Evolutionary conservation across 2,888 invertebrate genomes (phyloP), one percentile per base, ranked within the genome.

Genomic region (Osmoderma eremita): DNA sequence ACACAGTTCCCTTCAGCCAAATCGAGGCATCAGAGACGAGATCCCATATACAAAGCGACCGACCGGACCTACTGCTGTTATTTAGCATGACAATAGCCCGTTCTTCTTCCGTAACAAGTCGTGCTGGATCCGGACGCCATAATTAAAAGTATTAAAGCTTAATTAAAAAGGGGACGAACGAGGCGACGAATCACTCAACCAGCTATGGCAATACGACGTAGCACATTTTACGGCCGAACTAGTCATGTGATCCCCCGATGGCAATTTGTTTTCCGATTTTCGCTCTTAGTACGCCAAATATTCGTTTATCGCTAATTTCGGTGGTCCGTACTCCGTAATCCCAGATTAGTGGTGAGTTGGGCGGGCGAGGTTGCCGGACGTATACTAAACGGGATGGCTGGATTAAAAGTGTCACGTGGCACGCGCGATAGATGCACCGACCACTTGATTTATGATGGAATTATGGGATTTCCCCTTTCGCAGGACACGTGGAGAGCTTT

Each of bases 91-190:
- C 48, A 48, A 20, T 20, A 20, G 48, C 10, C 10, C 30, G 30
- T 6, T 30, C 30, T 12, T 48, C 48, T 20, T 48, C 48, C 17
- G 18, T 8, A 48, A 20, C 18, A 48, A 48, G 48, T 18, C 48
- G 18, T n/a, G 20, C 48, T 17, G 48, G 18, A 20, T 12, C 6
- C 8, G 53, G 38, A 38, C 3, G 38, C 5, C n/a, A 36, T 53
- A 53, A 36, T 53, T 18, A 53, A 38, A 38, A 17, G 20, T 38
- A 53, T 53, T 53, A 53, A 53, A 53, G 38, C 53, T 53, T 53
- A 53, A 53, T 53, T 53, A 53, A 53, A 38, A 53, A 53, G 38
- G 53, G 36, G 48, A 18, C 20, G 20, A 17, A 17, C 5, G 30
- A 13, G 10, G 30, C 8, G 51, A 51, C 38, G 38, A n/a, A n/a